Base-by-base conservation (phyloP, 1,140 invertebrate genomes). In the Drosophila pseudoananassae region DNA sequence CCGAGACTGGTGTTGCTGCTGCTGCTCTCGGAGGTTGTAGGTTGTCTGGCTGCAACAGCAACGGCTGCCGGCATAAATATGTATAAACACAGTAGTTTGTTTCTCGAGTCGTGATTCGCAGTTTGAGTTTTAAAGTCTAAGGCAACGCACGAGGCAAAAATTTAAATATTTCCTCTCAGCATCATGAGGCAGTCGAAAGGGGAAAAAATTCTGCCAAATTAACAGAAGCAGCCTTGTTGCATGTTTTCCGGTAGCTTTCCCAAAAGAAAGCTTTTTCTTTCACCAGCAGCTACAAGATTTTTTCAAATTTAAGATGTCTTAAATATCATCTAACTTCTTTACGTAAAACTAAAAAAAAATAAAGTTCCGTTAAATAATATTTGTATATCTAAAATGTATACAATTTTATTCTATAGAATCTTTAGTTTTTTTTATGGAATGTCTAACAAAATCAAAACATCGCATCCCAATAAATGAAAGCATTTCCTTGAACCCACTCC, bases 21-120 rank as follows among this genome's bases (percentile, higher is more conserved):
- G 36, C 45, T 59, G 15, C 17, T 46, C 17, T 17, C 9, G 43
- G 15, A 20, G 43, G 43, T 51, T 76, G 43, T 63, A 33, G 64
- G 23, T 38, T 61, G 77, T 52, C 68, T 61, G 53, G 40, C 45
- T 14, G 49, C 47, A 36, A 17, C 40, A 17, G 40, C 58, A 54
- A 43, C 49, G 52, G 49, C 50, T 56, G 55, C 68, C 66, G 66
- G 68, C 82, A 87, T 84, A 84, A 87, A 87, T 84, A 87, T 75
- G 72, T 76, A 75, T 87, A 84, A 66, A 56, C 68, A 65, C 77
- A 87, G 68, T 78, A 80, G 81, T 85, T 71, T 85, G 78, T 87
- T 74, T 78, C 82, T 65, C 65, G 65, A 87, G 81, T 84, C 81
- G 82, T 84, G 81, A 84, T 84, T 84, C 79, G 82, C 68, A 87